Conservation (phyloP, 2,797 vertebrate genomes). For the Anniella stebbinsi region DNA sequence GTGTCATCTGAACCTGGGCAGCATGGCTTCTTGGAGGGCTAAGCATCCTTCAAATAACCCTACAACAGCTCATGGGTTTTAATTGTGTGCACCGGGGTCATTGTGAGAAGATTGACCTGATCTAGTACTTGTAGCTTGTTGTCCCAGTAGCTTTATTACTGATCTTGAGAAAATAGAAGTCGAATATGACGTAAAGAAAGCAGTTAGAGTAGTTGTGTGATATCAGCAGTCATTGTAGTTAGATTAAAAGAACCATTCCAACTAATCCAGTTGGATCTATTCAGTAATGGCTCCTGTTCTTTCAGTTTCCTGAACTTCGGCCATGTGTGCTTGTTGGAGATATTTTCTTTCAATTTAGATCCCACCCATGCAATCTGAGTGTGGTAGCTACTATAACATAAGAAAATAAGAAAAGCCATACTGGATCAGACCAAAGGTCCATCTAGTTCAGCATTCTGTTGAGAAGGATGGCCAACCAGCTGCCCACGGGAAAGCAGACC, state of each 20-base stretch:
- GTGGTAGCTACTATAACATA: neutral
- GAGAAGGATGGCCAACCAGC: too few relatives aligned
- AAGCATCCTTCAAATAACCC: too few relatives aligned
- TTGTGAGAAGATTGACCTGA: neutral
- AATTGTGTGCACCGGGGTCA: too few relatives aligned
- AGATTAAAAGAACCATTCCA: neutral
- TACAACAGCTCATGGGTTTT: too few relatives aligned
- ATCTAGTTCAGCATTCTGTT: too few relatives aligned
- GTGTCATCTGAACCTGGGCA: too few relatives aligned
- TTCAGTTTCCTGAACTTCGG: neutral
- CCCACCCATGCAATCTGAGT: neutral
- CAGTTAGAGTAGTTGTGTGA: neutral
- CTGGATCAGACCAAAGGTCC: too few relatives aligned
- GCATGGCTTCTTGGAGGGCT: too few relatives aligned
- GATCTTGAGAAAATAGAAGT: neutral
- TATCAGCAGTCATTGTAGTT: neutral
- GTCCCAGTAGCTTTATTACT: neutral
- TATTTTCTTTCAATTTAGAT: neutral
- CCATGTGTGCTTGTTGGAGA: neutral
- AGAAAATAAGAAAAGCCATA: too few relatives aligned
- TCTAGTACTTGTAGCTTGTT: neutral
- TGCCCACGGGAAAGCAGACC: too few relatives aligned
- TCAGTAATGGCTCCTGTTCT: neutral
- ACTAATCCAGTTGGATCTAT: neutral
- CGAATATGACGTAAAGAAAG: neutral